These are phyloP conservation scores for Arctocebus calabarensis DNA, from an alignment of 2,797 vertebrate species.

Conservation along the genomic window DNA sequence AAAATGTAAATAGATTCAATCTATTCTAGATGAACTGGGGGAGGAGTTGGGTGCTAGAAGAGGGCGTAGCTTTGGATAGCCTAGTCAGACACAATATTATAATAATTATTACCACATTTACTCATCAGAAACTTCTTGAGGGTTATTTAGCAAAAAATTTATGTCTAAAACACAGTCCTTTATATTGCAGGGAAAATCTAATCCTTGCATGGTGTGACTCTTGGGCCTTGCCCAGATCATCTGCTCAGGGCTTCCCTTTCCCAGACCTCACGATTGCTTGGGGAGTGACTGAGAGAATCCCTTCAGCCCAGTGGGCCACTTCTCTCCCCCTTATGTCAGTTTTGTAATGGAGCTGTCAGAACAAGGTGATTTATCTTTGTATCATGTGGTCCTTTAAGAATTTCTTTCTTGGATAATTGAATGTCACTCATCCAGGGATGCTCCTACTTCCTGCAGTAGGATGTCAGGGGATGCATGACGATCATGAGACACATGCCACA, in stretches of 20 bases:
- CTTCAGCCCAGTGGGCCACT: constrained; percentile 65
- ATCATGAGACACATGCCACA: background rate
- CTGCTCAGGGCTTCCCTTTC: background rate
- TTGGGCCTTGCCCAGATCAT: constrained; percentile 22
- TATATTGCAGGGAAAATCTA: constrained; percentile 14
- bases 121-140: constrained; percentile 53
- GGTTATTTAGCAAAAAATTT: constrained; percentile 66
- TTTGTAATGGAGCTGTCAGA: constrained; percentile 83
- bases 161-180: constrained; percentile 10
- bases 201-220: constrained; percentile 39
- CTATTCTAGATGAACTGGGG: background rate
- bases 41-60: background rate
- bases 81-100: background rate
- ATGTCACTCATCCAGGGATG: constrained; percentile 81
- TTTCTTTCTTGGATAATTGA: constrained; percentile 83
- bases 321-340: constrained; percentile 75
- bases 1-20: background rate
- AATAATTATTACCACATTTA: constrained; percentile 43
- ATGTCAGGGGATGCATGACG: constrained; percentile 46
- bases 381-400: constrained; percentile 80
- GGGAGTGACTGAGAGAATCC: constrained; percentile 55
- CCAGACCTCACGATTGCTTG: background rate
- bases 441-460: constrained; percentile 72
- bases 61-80: background rate
- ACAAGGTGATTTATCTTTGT: constrained; percentile 81